Percentiles rank a stretch among this genome's conserved stretches.
Evolutionary conservation across 2,888 invertebrate genomes (phyloP).

Genomic region (Terebella lapidaria): DNA sequence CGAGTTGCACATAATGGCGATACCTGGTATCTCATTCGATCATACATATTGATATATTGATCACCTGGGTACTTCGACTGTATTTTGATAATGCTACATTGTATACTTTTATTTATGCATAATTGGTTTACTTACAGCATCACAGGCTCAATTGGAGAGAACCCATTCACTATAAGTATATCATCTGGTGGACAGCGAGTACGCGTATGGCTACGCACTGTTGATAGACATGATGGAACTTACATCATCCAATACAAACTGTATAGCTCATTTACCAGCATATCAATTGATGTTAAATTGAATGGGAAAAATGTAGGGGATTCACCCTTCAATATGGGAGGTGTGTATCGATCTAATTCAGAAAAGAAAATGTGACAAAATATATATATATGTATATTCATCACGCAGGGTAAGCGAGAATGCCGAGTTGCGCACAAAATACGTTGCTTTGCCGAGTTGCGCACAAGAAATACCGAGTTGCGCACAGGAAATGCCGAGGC

Average conservation of each 20-base stretch:
- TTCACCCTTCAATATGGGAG: slow-evolving; percentile 64
- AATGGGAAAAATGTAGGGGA: slow-evolving; percentile 62
- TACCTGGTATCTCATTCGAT: too few relatives aligned
- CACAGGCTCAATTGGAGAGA: slow-evolving; percentile 56
- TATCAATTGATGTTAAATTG: slow-evolving; percentile 67
- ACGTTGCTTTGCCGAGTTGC: too few relatives aligned
- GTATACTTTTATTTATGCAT: too few relatives aligned
- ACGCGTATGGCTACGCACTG: slow-evolving; percentile 68
- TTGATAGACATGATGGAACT: slow-evolving; percentile 78
- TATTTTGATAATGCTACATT: too few relatives aligned
- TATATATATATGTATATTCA: neutral
- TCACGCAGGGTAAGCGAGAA: neutral
- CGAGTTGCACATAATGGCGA: too few relatives aligned
- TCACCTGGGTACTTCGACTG: too few relatives aligned
- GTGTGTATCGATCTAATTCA: slow-evolving; percentile 53
- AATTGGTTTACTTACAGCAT: too few relatives aligned
- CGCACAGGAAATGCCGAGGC: too few relatives aligned
- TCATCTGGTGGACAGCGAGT: slow-evolving; percentile 20
- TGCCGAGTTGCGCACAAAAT: too few relatives aligned
- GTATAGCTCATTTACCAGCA: slow-evolving; percentile 61
- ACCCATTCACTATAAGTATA: slow-evolving; percentile 54
- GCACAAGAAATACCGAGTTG: too few relatives aligned
- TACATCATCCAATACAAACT: slow-evolving; percentile 70
- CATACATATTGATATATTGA: too few relatives aligned
- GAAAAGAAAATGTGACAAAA: neutral